Base-by-base conservation (phyloP, 2,797 vertebrate species). In the Hippocampus kuda region DNA sequence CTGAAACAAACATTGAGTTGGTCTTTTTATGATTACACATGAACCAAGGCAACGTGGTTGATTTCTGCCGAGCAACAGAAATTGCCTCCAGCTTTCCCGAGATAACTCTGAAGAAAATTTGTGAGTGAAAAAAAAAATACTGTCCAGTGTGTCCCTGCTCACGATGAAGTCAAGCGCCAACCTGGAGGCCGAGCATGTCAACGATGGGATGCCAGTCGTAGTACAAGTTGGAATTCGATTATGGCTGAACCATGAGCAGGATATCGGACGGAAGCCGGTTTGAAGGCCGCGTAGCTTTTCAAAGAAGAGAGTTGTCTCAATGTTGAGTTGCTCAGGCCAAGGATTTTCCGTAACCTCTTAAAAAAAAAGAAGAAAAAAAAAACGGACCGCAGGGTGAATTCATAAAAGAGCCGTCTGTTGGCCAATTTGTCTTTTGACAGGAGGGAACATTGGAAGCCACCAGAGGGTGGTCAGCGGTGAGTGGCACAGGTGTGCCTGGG, bases 361-460 rank as follows among this genome's bases (percentile, higher is more conserved):
- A 78, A 27, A 85, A 88, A 87, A 88, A 87, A 84, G 0, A 30
- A 30, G 4, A 30, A 88, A 87, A 27, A 85, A 88, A 87, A 88
- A 87, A 84, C 85, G 86, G 88, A 92, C 93, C 90, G 84, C 81
- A 87, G 94, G 94, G 94, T 94, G 93, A 95, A 94, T 95, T 91
- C 90, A 91, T 89, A 90, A 87, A 86, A 89, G 71, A 88, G 85
- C 84, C 88, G 59, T 72, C 84, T 83, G 84, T 67, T 73, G 89
- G 85, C 92, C 93, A 92, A 94, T 95, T 95, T 96, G 92, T 95
- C 94, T 96, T 97, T 95, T 97, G 93, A 95, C 94, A 94, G 90
- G 88, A 90, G 91, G 90, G 89, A 93, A 85, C 85, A 84, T 88
- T 89, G 90, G 87, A 88, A 91, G 91, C 88, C 90, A 91, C 91